These are phyloP conservation scores for Trachelus stipa DNA, from an alignment of 2,888 invertebrate genomes.

Conservation along the genomic window DNA sequence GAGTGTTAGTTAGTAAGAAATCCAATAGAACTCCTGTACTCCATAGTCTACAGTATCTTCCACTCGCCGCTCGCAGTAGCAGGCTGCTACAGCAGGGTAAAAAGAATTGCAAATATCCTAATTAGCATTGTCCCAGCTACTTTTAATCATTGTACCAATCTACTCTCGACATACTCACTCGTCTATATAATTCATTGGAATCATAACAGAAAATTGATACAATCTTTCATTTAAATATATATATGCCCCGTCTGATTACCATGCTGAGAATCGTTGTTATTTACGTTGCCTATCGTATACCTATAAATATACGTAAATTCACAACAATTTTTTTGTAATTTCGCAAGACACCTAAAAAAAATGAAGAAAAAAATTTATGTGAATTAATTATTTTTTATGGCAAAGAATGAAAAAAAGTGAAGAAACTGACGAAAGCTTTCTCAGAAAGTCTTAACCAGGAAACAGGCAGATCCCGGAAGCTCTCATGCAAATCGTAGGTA, in stretches of 20 bases:
- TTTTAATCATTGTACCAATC: not conserved
- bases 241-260: not conserved
- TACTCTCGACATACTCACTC: not conserved
- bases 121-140: conserved; percentile 55
- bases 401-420: not conserved
- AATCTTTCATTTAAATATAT: not conserved
- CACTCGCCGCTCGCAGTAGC: conserved; percentile 34
- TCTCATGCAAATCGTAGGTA: not conserved
- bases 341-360: not conserved
- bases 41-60: not conserved
- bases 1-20: conserved; percentile 61
- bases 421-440: not conserved
- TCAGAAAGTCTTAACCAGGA: not conserved
- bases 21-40: conserved; percentile 33
- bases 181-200: not conserved
- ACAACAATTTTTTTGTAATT: not conserved
- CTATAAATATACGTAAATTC: not conserved
- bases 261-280: not conserved
- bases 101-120: conserved; percentile 61
- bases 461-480: not conserved
- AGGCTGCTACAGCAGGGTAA: conserved; percentile 35
- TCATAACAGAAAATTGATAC: not conserved
- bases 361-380: not conserved
- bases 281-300: not conserved
- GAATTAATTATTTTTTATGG: not conserved